A percentile compares a stretch with the other conserved stretches of the same genome.
Evolutionary conservation across 2,888 invertebrate genomes (phyloP).

Genomic region (Falcaria lacertinaria): DNA sequence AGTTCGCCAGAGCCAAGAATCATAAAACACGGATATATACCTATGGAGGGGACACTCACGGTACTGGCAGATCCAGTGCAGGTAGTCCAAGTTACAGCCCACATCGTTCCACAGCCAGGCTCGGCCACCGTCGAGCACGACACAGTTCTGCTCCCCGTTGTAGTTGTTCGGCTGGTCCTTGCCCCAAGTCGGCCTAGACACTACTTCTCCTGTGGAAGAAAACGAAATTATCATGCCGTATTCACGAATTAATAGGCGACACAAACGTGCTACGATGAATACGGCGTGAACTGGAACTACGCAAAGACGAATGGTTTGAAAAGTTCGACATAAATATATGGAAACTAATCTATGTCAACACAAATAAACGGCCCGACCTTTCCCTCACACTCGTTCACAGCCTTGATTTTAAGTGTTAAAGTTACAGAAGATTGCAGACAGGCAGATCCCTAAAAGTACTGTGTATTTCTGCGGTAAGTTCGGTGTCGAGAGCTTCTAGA

Average conservation of each 20-base stretch:
- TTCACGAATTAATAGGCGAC: background rate
- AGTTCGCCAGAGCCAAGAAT: conserved; percentile 37
- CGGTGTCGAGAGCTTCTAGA: too few relatives aligned
- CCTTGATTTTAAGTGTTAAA: too few relatives aligned
- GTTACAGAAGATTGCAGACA: too few relatives aligned
- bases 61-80: conserved; percentile 96
- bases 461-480: too few relatives aligned
- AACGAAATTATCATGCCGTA: conserved; percentile 1
- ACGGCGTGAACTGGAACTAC: too few relatives aligned
- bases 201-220: conserved; percentile 83
- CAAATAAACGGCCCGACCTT: too few relatives aligned
- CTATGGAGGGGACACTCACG: conserved; percentile 83
- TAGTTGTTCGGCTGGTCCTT: conserved; percentile 97
- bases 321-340: too few relatives aligned
- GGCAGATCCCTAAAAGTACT: too few relatives aligned
- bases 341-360: too few relatives aligned
- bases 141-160: conserved; percentile 96
- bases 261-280: too few relatives aligned
- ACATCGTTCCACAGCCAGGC: conserved; percentile 97
- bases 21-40: conserved; percentile 68
- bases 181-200: conserved; percentile 92
- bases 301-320: too few relatives aligned
- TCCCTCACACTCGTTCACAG: too few relatives aligned
- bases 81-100: conserved; percentile 94
- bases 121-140: conserved; percentile 93